Evolutionary conservation across 2,113 vertebrate genomes (phyloP).

Genomic region (Gobius niger): DNA sequence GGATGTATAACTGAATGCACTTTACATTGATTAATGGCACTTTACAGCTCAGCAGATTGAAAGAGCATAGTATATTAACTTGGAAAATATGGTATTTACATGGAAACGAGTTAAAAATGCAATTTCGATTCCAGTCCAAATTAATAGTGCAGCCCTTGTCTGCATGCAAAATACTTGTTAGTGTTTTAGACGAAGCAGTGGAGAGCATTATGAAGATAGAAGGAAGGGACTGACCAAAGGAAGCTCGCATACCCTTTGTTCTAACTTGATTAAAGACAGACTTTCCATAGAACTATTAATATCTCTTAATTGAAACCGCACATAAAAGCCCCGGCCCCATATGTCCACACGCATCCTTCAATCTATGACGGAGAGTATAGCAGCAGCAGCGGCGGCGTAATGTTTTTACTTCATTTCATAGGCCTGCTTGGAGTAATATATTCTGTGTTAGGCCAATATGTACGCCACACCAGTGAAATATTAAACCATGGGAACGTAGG

Average conservation of each 20-base stretch:
- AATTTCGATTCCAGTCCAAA: no score
- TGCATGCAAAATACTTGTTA: no score
- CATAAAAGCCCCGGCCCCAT: not conserved
- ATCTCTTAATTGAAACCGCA: not conserved
- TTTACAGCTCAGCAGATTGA: no score
- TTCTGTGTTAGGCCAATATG: conserved; percentile 46
- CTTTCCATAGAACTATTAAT: not conserved
- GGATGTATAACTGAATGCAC: no score
- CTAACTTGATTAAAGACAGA: not conserved
- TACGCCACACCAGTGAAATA: conserved; percentile 65
- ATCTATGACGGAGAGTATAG: conserved; percentile 9
- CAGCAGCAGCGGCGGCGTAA: conserved; percentile 24
- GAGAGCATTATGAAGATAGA: no score
- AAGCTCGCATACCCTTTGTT: not conserved
- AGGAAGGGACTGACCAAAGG: no score
- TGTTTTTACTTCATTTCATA: conserved; percentile 53
- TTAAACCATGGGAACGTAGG: conserved; percentile 71
- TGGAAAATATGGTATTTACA: no score
- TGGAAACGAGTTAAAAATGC: no score
- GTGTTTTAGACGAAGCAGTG: no score
- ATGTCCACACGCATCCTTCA: not conserved
- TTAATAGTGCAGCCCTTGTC: no score
- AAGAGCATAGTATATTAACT: no score
- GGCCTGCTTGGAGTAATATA: conserved; percentile 48
- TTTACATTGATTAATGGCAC: no score